Evolutionary conservation across 2,888 invertebrate species (phyloP), one percentile per base, ranked within the genome.

Genomic region (Euphydryas editha): DNA sequence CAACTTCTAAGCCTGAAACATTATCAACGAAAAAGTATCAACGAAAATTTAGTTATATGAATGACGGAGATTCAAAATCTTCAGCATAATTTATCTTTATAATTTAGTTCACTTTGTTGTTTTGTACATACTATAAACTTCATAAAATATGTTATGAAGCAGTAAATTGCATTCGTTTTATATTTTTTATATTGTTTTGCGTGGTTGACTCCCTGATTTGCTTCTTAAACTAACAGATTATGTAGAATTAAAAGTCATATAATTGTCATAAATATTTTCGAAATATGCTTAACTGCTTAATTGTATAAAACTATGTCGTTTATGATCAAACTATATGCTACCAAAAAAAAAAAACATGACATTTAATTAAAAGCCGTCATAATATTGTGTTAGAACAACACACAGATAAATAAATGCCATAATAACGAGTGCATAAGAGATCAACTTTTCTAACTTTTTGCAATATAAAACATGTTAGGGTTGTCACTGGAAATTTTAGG

Each of bases 1-100:
- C 57, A 3, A 61, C 51, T 5, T 76, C 75, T 10, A 72, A 73
- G 10, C 37, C 21, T n/a, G 73, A 73, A 30, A 30, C 4, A 30
- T 30, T 30, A 8, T 30, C 8, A 30, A 30, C 1, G 30, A 30
- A 30, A 30, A 30, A 30, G 4, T 86, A 84, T 68, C 69, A 67
- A 0, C 81, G 73, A 24, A 84, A 74, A 60, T 87, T 82, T 59
- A 76, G 67, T 1, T n/a, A 6, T 44, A 8, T 58, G 18, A 59
- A 54, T 21, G 59, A 17, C 3, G 54, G 15, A 8, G 3, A 36
- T 54, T 36, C 30, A 18, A 54, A 54, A 54, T 17, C 54, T 18
- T 17, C 51, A 30, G 51, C 11, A 17, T 54, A 17, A 54, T n/a
- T 51, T 47, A 15, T 51, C 13, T 49, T 21, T 8, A 10, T 44